Base-by-base conservation (phyloP, 2,888 invertebrate species). In the Eumacrocentrus americanus region DNA sequence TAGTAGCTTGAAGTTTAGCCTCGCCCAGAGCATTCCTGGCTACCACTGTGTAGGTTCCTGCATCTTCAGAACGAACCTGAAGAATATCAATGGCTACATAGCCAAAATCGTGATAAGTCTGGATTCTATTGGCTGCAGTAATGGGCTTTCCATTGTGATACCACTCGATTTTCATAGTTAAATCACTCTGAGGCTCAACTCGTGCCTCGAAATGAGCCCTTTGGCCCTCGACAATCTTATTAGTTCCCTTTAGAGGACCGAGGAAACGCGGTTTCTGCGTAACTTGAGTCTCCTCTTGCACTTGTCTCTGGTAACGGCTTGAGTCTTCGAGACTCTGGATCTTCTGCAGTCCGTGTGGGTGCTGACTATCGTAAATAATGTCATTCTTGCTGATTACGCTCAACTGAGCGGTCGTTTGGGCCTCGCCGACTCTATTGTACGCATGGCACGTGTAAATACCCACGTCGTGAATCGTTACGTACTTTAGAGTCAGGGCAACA, bases 71-170 rank as follows among this genome's bases (percentile, higher is more conserved):
- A 64, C 95, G 89, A 14, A 96, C 95, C 81, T 91, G 94, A 61
- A 94, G 84, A 71, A 98, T 95, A 75, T 98, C 98, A 67, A 99
- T 85, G 34, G 97, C 95, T 16, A 98, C 96, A 77, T 96, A 97
- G 61, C 98, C 98, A 82, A 98, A 98, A 81, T 98, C 97, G 73
- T 96, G 91, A 78, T 94, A 93, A 6, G 93, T 94, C 81, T 95
- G 95, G 76, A 95, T 98, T 70, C 98, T 89, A 75, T 91, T 94
- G 35, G 94, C 94, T 62, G 89, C 88, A 76, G 90, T 91, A 61
- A 99, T 90, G 63, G 94, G 89, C 77, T 92, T 90, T 55, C 95
- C 97, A 82, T 99, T 97, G 75, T 94, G 94, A 79, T 94, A 96
- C 98, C 98, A 99, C 83, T 98, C 97, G 64, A 95, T 90, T 74